Base-by-base conservation (phyloP, 2,113 vertebrate species). In the Caranx melampygus region DNA sequence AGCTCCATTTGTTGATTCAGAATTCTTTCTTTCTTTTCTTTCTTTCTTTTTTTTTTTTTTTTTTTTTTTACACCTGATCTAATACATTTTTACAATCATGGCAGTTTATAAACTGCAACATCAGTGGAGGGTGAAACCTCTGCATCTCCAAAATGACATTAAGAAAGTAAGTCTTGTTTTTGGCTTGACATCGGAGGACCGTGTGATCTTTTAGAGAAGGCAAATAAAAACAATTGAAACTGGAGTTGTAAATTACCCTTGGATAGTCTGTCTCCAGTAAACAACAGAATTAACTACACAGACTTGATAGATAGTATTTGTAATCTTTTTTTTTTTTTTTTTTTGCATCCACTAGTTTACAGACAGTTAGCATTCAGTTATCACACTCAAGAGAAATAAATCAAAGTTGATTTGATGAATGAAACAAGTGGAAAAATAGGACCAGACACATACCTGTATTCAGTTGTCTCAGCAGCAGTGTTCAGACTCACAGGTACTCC, bases 361-460 rank as follows among this genome's bases (percentile, higher is more conserved):
- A 44, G 37, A 49, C 18, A 44, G n/a, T 65, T 47, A 42, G 5
- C 40, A 14, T 37, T 66, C 37, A 31, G 21, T 37, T 3, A 47
- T 11, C 51, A 57, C 15, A 62, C 6, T 40, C 0, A 1, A 51
- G 31, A 60, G 3, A 77, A 61, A 64, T 54, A 54, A 47, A 67
- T 64, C 3, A 3, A 8, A 47, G 26, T 51, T 33, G 1, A 54
- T 78, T 26, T 47, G 3, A 78, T 55, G 45, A 6, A 74, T 74
- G 8, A 67, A 76, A 65, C 3, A 64, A 61, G 5, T 37, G 20
- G 31, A 7, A 3, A 74, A 51, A 26, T 7, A 26, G 6, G 35
- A 52, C 21, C n/a, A 75, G 65, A 72, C 45, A 76, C 88, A 57
- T 91, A 94, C 93, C 92, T 72, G 74, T 88, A 35, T 47, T 72